Base-by-base conservation (phyloP, 2,888 invertebrate genomes). In the Corythucha ciliata region DNA sequence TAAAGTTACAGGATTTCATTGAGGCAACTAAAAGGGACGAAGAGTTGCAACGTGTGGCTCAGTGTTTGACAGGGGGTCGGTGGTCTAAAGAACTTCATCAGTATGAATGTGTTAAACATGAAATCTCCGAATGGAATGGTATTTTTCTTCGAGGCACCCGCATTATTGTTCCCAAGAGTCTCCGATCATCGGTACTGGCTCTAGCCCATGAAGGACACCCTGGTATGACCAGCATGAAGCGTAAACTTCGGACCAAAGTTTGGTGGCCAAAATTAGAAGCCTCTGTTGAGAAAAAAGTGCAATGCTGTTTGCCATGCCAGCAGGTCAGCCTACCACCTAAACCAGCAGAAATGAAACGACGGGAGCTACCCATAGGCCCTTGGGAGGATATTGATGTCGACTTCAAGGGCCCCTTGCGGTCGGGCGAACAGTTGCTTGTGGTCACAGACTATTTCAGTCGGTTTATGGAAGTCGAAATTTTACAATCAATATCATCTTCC, bases 151-250 rank as follows among this genome's bases (percentile, higher is more conserved):
- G 61, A 52, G 59, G 60, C 1, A 56, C 22, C 1, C 54, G 48
- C 50, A 59, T 62, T 10, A 58, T 63, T 2, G 55, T 62, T 7
- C 62, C 61, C 14, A 24, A n/a, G 20, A 37, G 48, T 32, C 44
- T 61, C 10, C 37, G 60, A 4, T 27, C 57, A 25, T 34, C 45
- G 33, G 57, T 62, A 7, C 44, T 65, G 27, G 41, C 54, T 21
- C 44, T 61, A 32, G 63, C 62, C 2, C 63, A 64, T 34, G 62
- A 65, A 48, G 65, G 67, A 54, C 67, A 68, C 32, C 66, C 65
- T 1, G 66, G 66, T 2, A 63, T 65, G 1, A 63, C 62, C 0
- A 57, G 61, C 0, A 67, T 67, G 14, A 48, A 48, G 4, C 22
- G 14, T 14, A 20, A 22, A 16, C 20, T 48, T 25, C 1, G 48